Evolutionary conservation across 2,888 invertebrate species (phyloP).

Genomic region (Ormyrus thymus): DNA sequence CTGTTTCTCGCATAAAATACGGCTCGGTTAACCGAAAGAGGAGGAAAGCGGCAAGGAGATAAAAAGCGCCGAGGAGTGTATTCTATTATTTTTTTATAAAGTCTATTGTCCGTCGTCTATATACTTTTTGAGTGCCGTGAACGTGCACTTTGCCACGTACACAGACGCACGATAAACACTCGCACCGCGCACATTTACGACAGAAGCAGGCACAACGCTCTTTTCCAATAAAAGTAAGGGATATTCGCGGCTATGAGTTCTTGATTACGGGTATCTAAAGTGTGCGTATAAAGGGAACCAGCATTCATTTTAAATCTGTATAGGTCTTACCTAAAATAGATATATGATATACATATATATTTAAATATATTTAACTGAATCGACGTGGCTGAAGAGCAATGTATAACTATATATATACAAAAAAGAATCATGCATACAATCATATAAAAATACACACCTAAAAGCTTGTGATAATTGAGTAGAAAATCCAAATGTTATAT

Average conservation of each 20-base stretch:
- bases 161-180: background rate
- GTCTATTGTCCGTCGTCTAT: constrained; percentile 29
- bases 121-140: constrained; percentile 7
- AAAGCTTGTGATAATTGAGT: constrained; percentile 52
- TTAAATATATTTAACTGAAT: background rate
- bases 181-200: too few relatives aligned
- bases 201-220: too few relatives aligned
- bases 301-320: too few relatives aligned
- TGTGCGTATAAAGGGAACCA: constrained; percentile 11
- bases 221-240: background rate
- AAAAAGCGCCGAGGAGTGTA: constrained; percentile 6
- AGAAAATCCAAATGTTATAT: constrained; percentile 45
- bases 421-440: constrained; percentile 5
- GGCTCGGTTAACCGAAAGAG: background rate
- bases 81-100: constrained; percentile 47
- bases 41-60: background rate
- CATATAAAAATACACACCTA: constrained; percentile 19
- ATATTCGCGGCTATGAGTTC: constrained; percentile 3
- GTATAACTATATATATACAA: constrained; percentile 15
- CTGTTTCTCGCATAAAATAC: background rate
- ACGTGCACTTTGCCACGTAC: constrained; percentile 2
- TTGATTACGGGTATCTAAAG: constrained; percentile 42
- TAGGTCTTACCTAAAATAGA: too few relatives aligned
- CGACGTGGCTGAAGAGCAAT: constrained; percentile 8
- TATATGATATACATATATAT: background rate